These are phyloP conservation scores for Ormia ochracea DNA, from an alignment of 2,888 invertebrate species.

Conservation along the genomic window DNA sequence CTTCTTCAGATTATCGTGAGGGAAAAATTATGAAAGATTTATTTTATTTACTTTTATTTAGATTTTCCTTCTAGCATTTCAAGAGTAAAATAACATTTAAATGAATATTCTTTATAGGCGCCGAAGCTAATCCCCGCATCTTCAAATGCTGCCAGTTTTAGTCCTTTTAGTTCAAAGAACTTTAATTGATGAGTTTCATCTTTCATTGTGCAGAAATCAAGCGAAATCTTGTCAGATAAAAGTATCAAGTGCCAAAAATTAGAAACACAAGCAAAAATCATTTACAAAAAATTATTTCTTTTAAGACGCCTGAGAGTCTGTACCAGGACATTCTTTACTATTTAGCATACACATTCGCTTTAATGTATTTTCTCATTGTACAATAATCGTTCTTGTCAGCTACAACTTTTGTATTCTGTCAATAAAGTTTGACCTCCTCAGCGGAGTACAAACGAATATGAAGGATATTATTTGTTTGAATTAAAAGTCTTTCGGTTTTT, in stretches of 20 bases:
- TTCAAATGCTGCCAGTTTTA: background rate
- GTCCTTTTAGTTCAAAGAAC: background rate
- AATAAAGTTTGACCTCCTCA: background rate
- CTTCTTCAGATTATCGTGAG: too few relatives aligned
- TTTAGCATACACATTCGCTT: background rate
- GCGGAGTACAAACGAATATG: background rate
- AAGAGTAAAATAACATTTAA: too few relatives aligned
- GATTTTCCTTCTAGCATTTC: too few relatives aligned
- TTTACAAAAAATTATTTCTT: background rate
- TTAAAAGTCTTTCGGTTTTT: background rate
- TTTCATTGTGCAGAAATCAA: background rate
- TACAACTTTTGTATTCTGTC: background rate
- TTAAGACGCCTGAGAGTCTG: slow-evolving; percentile 5
- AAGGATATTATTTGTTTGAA: background rate
- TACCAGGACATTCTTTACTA: background rate
- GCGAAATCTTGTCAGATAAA: background rate
- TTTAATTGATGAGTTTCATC: background rate
- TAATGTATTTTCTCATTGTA: background rate
- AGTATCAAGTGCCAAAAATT: background rate
- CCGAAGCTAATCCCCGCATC: background rate
- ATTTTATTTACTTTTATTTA: too few relatives aligned
- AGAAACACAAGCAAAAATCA: background rate
- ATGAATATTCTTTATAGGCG: too few relatives aligned
- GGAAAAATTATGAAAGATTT: too few relatives aligned
- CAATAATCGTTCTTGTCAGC: background rate